These are phyloP conservation scores for Brienomyrus brachyistius DNA, from an alignment of 2,113 vertebrate genomes.

Conservation along the genomic window DNA sequence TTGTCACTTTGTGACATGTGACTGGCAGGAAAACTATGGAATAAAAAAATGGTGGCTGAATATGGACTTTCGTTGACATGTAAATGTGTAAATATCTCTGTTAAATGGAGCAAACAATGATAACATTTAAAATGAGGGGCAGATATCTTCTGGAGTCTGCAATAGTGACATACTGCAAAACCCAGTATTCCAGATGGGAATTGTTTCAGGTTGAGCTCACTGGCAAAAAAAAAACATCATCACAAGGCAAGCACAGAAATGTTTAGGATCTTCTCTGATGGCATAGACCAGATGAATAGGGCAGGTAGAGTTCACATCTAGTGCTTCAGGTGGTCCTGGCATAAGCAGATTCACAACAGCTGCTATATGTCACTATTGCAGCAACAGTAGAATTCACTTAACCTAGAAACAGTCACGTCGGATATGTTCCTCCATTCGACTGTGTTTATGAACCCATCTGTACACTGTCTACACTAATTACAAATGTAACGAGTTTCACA, in stretches of 20 bases:
- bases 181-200: background rate
- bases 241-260: background rate
- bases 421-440: background rate
- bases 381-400: background rate
- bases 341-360: background rate
- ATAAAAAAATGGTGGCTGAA: background rate
- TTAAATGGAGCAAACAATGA: background rate
- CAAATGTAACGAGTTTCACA: background rate
- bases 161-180: background rate
- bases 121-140: background rate
- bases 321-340: background rate
- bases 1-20: background rate
- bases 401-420: background rate
- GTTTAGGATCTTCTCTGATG: background rate
- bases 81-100: background rate
- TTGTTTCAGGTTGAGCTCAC: background rate
- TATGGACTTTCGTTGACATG: background rate
- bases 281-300: background rate
- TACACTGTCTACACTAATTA: background rate
- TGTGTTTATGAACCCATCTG: background rate
- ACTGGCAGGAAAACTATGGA: background rate
- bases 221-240: background rate
- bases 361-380: background rate
- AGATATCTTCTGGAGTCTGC: background rate
- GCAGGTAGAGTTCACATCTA: background rate